Evolutionary conservation across 2,113 vertebrate species (phyloP).

Genomic region (Rhineura floridana): DNA sequence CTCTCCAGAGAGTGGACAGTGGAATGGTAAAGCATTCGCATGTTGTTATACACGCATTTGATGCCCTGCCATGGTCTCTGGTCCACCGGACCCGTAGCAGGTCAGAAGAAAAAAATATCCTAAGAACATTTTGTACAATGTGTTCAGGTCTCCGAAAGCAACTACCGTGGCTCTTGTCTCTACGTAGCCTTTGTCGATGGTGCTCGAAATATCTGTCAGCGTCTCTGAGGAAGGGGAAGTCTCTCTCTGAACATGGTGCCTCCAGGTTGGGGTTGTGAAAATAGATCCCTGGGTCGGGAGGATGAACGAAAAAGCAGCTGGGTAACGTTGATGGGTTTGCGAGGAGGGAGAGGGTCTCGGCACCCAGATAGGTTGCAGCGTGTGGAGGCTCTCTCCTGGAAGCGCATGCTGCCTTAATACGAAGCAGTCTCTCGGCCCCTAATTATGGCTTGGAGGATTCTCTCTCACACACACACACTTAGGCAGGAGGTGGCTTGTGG

Average conservation of each 20-base stretch:
- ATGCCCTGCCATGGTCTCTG: not conserved
- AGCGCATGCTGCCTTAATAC: not conserved
- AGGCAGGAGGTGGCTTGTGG: constrained; percentile 20
- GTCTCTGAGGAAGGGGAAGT: not conserved
- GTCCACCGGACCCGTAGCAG: not conserved
- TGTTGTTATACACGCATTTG: not conserved
- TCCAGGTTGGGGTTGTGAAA: not conserved
- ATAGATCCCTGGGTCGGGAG: not conserved
- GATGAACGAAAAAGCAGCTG: not conserved
- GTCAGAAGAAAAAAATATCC: not conserved
- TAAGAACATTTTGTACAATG: not conserved
- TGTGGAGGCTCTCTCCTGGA: not conserved
- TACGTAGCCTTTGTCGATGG: not conserved
- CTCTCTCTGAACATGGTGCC: not conserved
- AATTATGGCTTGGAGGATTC: not conserved
- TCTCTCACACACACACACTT: not conserved
- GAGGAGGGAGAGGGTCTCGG: not conserved
- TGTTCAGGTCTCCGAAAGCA: not conserved
- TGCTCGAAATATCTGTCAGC: not conserved
- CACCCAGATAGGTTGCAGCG: not conserved
- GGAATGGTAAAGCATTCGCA: too few species aligned
- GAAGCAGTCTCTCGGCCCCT: not conserved
- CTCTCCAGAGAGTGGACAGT: not conserved
- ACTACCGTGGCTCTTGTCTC: not conserved
- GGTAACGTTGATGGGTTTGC: too few species aligned